phyloP scores from a whole-genome alignment of 1,140 invertebrate genomes.

The Stegodyphus mimosarum region DNA sequence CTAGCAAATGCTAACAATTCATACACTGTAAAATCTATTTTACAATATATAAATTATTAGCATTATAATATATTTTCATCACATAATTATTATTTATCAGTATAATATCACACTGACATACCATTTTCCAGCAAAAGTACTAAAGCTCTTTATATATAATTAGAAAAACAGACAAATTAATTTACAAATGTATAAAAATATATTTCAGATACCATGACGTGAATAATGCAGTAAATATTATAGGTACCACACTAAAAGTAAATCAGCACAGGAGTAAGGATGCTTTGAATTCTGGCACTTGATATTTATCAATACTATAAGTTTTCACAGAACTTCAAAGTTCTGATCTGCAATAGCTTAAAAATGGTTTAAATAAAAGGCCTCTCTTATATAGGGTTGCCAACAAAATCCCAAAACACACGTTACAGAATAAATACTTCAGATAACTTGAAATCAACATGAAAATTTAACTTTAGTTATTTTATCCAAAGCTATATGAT shows the following conservation, averaged over 20 bases:
- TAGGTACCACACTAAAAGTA: slow-evolving; percentile 22
- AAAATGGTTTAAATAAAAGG: neutral
- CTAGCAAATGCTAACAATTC: neutral
- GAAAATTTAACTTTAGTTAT: neutral
- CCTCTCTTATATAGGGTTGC: neutral
- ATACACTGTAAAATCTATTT: neutral
- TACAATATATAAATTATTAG: neutral
- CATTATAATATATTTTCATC: neutral
- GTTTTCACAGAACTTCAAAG: neutral
- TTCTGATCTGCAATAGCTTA: neutral
- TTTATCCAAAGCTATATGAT: neutral
- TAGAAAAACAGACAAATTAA: neutral
- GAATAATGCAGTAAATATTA: neutral
- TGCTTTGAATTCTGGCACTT: slow-evolving; percentile 53
- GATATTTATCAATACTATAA: slow-evolving; percentile 28
- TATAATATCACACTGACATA: neutral
- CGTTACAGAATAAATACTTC: neutral
- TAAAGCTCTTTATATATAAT: neutral
- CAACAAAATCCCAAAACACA: neutral
- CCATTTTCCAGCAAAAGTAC: neutral
- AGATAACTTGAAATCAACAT: neutral
- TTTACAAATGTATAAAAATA: too few relatives aligned
- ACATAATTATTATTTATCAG: neutral
- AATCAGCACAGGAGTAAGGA: slow-evolving; percentile 54
- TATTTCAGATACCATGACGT: neutral